Percentiles rank a stretch among this genome's conserved stretches.
Evolutionary conservation across 1,140 invertebrate genomes (phyloP).

Genomic region (Euwallacea similis): DNA sequence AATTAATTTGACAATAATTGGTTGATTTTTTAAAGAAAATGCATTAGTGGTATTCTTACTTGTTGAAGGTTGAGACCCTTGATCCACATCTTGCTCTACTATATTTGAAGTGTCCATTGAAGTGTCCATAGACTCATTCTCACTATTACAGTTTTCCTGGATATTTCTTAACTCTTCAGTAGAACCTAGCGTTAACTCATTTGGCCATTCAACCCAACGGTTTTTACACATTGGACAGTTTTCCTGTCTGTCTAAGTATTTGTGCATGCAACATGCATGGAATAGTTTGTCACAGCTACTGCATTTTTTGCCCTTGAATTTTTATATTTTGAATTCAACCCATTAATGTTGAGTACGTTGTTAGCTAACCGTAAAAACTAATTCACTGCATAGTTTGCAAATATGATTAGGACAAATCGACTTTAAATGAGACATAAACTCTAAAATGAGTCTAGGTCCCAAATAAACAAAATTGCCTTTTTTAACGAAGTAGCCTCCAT

Average conservation of each 20-base stretch:
- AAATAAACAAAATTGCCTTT: slow-evolving; percentile 38
- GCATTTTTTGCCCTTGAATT: slow-evolving; percentile 42
- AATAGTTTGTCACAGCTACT: slow-evolving; percentile 35
- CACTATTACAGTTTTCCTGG: too few relatives aligned
- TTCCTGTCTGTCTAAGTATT: slow-evolving; percentile 40
- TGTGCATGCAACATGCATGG: slow-evolving; percentile 42
- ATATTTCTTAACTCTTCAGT: too few relatives aligned
- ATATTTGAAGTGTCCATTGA: too few relatives aligned
- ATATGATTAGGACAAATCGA: slow-evolving; percentile 37
- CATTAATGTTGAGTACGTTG: background rate
- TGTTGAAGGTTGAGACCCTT: too few relatives aligned
- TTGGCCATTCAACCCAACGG: slow-evolving; percentile 31
- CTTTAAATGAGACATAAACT: slow-evolving; percentile 45
- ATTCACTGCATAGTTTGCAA: slow-evolving; percentile 45
- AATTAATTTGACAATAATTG: too few relatives aligned
- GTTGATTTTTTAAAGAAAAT: too few relatives aligned
- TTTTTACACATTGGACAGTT: slow-evolving; percentile 42
- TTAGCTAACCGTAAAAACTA: slow-evolving; percentile 42
- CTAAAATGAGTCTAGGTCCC: slow-evolving; percentile 42
- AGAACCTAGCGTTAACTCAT: background rate
- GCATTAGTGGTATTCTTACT: too few relatives aligned
- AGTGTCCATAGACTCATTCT: too few relatives aligned
- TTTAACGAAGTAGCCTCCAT: slow-evolving; percentile 42
- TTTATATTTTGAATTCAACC: background rate
- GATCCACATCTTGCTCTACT: too few relatives aligned